These are phyloP conservation scores for Umimayanthus chanpuru DNA, from an alignment of 92 coral and sea anemone genomes.

Conservation along the genomic window DNA sequence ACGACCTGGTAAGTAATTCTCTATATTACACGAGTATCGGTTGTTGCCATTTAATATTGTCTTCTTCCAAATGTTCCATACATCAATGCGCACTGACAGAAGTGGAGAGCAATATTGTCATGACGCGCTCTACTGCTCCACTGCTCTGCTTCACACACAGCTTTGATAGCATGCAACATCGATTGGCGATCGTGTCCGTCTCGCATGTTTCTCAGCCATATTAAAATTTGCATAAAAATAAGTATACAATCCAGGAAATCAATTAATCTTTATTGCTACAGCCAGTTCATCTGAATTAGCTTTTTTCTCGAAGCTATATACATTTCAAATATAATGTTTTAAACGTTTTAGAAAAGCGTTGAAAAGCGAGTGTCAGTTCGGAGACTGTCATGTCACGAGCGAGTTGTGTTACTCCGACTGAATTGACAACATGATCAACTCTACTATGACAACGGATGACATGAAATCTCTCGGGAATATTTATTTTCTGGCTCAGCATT, in stretches of 20 bases:
- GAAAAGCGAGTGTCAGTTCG: not conserved
- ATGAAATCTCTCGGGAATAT: not conserved
- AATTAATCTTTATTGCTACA: constrained; percentile 7
- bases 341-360: not conserved
- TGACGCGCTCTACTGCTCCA: constrained; percentile 25
- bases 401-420: constrained; percentile 19
- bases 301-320: not conserved
- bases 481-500: not conserved
- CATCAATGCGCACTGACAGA: constrained; percentile 22
- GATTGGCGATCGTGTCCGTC: not conserved
- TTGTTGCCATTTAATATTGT: constrained; percentile 1
- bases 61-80: not conserved
- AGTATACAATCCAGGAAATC: not conserved
- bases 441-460: not conserved
- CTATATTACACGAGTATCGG: not conserved
- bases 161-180: not conserved
- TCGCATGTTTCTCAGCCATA: constrained; percentile 14
- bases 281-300: not conserved
- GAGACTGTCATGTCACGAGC: constrained; percentile 20
- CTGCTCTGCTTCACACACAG: not conserved
- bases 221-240: constrained; percentile 32
- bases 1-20: constrained; percentile 86
- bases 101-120: constrained; percentile 20
- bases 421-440: not conserved
- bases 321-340: not conserved